Conservation (phyloP, 2,888 invertebrate species). For the Pammene aurita region DNA sequence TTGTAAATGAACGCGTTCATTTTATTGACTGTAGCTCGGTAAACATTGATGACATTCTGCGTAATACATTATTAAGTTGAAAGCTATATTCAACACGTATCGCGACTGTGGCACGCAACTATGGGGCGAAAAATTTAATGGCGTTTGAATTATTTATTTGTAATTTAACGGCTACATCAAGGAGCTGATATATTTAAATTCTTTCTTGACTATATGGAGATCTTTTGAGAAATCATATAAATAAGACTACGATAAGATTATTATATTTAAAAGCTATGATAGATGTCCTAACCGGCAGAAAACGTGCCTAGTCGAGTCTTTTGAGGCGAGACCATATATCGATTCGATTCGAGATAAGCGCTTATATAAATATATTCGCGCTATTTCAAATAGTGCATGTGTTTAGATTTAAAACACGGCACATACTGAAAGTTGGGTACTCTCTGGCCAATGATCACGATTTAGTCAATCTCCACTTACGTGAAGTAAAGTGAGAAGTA, state of each 20-base stretch:
- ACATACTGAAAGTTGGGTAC: neutral
- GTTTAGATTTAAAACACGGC: neutral
- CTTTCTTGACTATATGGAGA: too few species aligned
- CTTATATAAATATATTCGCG: too few species aligned
- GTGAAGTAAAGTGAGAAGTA: slow-evolving; percentile 75
- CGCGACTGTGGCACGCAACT: slow-evolving; percentile 1
- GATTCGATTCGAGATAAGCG: too few species aligned
- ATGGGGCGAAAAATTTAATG: slow-evolving; percentile 9
- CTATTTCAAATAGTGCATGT: too few species aligned
- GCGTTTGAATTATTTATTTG: slow-evolving; percentile 4
- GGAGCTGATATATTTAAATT: too few species aligned
- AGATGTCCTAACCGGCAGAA: too few species aligned
- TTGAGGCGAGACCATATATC: too few species aligned
- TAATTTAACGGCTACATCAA: neutral
- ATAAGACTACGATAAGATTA: too few species aligned
- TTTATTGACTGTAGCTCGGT: slow-evolving; percentile 73
- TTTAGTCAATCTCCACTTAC: slow-evolving; percentile 69
- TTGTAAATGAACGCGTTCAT: slow-evolving; percentile 81
- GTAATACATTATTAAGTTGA: slow-evolving; percentile 25
- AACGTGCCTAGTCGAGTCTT: too few species aligned
- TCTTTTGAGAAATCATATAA: too few species aligned
- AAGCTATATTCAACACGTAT: slow-evolving; percentile 1
- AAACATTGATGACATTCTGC: slow-evolving; percentile 37
- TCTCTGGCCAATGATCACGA: slow-evolving; percentile 62
- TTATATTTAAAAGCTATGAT: too few species aligned